These are phyloP conservation scores for Pygocentrus nattereri DNA, from an alignment of 2,797 vertebrate genomes.

Conservation along the genomic window DNA sequence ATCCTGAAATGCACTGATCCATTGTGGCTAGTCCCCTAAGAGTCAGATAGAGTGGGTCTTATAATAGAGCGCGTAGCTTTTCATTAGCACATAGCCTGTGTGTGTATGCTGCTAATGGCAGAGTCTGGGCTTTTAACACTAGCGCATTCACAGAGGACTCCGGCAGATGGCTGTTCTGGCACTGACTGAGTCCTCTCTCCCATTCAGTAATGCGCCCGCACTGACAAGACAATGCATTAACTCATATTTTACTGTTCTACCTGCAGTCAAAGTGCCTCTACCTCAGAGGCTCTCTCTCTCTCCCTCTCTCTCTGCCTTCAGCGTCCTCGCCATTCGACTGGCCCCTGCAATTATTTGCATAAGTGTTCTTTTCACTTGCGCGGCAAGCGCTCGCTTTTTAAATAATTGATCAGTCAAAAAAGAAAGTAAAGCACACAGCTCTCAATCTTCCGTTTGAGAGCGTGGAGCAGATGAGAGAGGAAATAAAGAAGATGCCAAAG, in stretches of 20 bases:
- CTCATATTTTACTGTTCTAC: constrained; percentile 59
- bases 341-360: constrained; percentile 59
- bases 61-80: constrained; percentile 76
- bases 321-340: constrained; percentile 14
- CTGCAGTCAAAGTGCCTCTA: constrained; percentile 38
- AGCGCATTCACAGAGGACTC: constrained; percentile 64
- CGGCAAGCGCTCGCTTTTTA: constrained; percentile 51
- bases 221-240: constrained; percentile 66
- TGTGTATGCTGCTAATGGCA: constrained; percentile 59
- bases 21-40: constrained; percentile 70
- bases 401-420: constrained; percentile 65
- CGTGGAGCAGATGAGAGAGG: constrained; percentile 14
- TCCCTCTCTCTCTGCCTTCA: not conserved
- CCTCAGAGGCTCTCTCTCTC: not conserved
- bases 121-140: constrained; percentile 63
- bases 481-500: constrained; percentile 55
- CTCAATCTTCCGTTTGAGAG: constrained; percentile 49
- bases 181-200: constrained; percentile 58
- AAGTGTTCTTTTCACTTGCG: constrained; percentile 54
- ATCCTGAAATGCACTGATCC: constrained; percentile 78
- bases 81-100: constrained; percentile 75
- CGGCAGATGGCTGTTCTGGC: constrained; percentile 65
- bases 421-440: constrained; percentile 42
- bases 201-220: constrained; percentile 54
- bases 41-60: constrained; percentile 74